Evolutionary conservation across 1,140 invertebrate species (phyloP).

Genomic region (Chelonus insularis): DNA sequence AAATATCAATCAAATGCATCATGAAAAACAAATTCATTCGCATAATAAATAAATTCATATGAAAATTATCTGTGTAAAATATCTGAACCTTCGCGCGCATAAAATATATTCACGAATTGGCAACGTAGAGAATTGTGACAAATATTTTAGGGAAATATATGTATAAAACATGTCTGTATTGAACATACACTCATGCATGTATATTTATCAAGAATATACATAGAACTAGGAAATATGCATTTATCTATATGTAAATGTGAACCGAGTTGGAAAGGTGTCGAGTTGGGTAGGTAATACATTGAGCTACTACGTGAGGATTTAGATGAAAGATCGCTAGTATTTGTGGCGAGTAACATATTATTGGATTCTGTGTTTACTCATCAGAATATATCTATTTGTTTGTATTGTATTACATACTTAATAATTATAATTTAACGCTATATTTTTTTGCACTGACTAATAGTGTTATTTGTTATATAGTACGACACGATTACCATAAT

Average conservation of each 20-base stretch:
- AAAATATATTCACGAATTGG: not conserved
- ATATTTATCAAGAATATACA: slow-evolving; percentile 1
- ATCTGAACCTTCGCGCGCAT: not conserved
- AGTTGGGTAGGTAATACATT: slow-evolving; percentile 24
- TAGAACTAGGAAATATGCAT: slow-evolving; percentile 1
- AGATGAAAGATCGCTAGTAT: slow-evolving; percentile 28
- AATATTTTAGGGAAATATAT: not conserved
- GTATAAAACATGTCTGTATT: not conserved
- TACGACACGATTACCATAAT: no score
- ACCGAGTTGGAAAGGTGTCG: slow-evolving; percentile 16
- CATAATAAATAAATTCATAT: no score
- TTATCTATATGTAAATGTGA: slow-evolving; percentile 24
- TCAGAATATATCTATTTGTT: slow-evolving; percentile 30
- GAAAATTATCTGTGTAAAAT: no score
- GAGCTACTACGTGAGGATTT: slow-evolving; percentile 28
- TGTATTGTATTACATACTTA: slow-evolving; percentile 14
- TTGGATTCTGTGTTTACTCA: slow-evolving; percentile 29
- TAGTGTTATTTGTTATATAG: no score
- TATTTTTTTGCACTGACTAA: no score
- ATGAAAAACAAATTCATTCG: no score
- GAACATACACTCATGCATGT: not conserved
- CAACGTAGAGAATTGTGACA: slow-evolving; percentile 1
- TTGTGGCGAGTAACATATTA: slow-evolving; percentile 30
- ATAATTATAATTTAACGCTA: not conserved
- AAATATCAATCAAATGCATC: no score